Evolutionary conservation across 2,113 vertebrate species (phyloP), one percentile per base, ranked within the genome.

Genomic region (Engraulis encrasicolus): DNA sequence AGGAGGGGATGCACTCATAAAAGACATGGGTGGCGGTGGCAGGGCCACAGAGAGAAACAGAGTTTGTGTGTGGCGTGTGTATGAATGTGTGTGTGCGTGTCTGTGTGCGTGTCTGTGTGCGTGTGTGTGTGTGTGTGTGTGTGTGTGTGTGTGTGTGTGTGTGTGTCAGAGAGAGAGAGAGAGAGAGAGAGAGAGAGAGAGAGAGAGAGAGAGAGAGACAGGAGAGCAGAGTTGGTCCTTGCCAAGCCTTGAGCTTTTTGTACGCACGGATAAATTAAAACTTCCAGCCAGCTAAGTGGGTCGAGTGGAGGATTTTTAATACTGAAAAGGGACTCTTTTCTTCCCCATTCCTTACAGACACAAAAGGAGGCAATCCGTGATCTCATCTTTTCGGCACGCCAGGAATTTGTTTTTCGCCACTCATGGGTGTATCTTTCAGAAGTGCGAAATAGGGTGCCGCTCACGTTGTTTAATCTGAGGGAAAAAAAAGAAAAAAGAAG

Each of bases 201-300:
- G 74, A 54, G 80, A 81, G 50, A 52, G 79, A 45, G 38, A 38
- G 71, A 80, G 66, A 77, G 82, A 58, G 77, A 50, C 80, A 36
- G 54, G 38, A 84, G 78, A 50, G 66, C 37, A 20, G 34, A 54
- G 82, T 77, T 61, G 81, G 52, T 45, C 66, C 71, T 78, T 23
- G 66, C 40, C 38, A 83, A 79, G 81, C 52, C 82, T 38, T 23
- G 52, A 84, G 86, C 79, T 85, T 87, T 74, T 88, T 89, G 83
- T 85, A 86, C 77, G 81, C 74, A 81, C n/a, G 79, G 81, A 89
- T 87, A 88, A 88, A 91, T 89, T 82, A 83, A 86, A 88, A 85
- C 87, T 85, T 86, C 86, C 79, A 79, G 84, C 84, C 78, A 86
- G 50, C 40, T 81, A 81, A 81, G 74, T 78, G 74, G 82, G 82